These are phyloP conservation scores for Bugula neritina DNA, from an alignment of 2,888 invertebrate genomes.

Conservation along the genomic window DNA sequence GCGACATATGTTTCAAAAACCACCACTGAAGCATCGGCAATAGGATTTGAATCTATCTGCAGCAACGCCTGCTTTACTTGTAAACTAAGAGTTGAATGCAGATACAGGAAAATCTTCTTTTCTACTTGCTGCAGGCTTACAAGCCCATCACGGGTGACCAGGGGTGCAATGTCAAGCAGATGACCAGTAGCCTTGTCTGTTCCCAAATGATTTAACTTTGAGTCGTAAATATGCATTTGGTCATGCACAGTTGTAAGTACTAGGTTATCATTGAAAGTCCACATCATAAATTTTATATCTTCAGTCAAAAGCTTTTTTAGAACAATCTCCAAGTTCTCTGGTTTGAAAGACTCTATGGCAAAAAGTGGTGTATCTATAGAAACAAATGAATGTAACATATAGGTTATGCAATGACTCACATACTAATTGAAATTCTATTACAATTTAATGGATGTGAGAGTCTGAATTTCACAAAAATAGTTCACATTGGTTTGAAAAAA, in stretches of 20 bases:
- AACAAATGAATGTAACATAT: neutral
- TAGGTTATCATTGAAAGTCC: neutral
- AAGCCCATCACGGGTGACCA: neutral
- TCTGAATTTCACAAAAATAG: neutral
- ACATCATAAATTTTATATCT: neutral
- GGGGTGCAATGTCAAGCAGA: neutral
- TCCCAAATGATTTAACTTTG: neutral
- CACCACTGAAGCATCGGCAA: neutral
- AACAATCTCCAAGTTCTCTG: neutral
- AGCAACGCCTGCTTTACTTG: neutral
- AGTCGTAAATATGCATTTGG: neutral
- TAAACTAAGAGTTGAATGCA: neutral
- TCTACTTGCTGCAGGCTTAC: neutral
- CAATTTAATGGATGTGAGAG: neutral
- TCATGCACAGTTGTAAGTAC: neutral
- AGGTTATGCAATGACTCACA: neutral
- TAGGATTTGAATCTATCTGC: neutral
- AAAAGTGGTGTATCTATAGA: neutral
- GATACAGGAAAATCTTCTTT: neutral
- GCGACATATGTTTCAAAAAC: neutral
- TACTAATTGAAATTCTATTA: neutral
- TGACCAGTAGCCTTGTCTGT: neutral
- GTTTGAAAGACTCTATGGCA: neutral
- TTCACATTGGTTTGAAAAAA: no score
- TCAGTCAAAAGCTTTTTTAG: neutral